Evolutionary conservation across 2,113 vertebrate species (phyloP).

Genomic region (Illadopsis cleaveri): DNA sequence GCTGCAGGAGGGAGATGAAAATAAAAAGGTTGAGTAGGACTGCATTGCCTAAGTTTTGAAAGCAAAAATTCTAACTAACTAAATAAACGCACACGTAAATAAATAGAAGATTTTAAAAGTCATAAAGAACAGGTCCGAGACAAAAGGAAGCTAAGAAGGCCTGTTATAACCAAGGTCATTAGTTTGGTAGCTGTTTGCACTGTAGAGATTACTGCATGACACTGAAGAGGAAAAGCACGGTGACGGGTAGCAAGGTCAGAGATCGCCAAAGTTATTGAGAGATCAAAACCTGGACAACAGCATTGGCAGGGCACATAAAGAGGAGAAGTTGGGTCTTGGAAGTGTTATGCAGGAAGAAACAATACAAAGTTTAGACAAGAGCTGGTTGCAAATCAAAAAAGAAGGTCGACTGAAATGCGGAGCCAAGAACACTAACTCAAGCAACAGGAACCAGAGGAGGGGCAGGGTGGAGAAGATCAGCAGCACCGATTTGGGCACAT

Average conservation of each 20-base stretch:
- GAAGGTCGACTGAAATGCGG: neutral
- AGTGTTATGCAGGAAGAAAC: conserved; percentile 28
- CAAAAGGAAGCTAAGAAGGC: neutral
- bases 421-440: conserved; percentile 25
- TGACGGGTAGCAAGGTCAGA: neutral
- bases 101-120: neutral
- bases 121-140: neutral
- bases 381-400: neutral
- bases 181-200: neutral
- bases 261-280: neutral
- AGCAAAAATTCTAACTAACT: neutral
- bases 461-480: neutral
- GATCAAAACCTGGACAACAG: neutral
- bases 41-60: neutral
- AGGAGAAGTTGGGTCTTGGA: neutral
- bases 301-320: neutral
- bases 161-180: neutral
- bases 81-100: neutral
- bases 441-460: conserved; percentile 20
- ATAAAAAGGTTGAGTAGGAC: neutral
- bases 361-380: conserved; percentile 14
- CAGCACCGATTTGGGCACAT: fast-evolving
- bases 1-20: neutral
- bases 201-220: neutral
- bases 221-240: neutral